A percentile compares a stretch with the other conserved stretches of the same genome.
Conservation (phyloP, 1,140 invertebrate species). For the Venturia canescens region DNA sequence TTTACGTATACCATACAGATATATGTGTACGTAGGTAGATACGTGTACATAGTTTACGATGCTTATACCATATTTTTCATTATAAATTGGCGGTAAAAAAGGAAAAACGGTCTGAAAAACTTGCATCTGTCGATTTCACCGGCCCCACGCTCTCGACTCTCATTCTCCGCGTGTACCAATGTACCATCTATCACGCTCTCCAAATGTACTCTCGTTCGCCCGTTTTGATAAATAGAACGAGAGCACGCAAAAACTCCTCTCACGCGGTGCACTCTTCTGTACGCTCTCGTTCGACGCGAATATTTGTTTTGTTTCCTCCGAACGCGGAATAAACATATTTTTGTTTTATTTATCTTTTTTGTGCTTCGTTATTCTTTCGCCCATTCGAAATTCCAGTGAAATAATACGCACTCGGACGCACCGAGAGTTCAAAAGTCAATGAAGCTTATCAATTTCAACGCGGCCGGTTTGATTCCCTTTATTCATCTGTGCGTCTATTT, state of each 20-base stretch:
- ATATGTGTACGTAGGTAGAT: background rate
- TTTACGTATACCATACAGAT: background rate
- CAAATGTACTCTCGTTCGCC: background rate
- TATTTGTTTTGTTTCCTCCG: background rate
- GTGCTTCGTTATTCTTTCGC: no score
- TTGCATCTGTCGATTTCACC: slow-evolving; percentile 8
- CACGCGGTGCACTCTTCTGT: background rate
- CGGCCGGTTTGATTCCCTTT: background rate
- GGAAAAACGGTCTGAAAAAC: background rate
- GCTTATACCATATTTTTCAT: slow-evolving; percentile 31
- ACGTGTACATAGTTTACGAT: background rate
- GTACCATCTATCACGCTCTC: background rate
- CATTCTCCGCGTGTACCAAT: background rate
- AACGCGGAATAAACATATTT: background rate
- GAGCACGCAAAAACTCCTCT: background rate
- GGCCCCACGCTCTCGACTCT: background rate
- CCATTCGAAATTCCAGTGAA: background rate
- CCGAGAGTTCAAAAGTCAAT: background rate
- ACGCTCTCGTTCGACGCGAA: background rate
- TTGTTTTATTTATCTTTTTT: no score
- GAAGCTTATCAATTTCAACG: background rate
- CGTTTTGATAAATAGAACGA: slow-evolving; percentile 11
- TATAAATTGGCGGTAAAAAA: slow-evolving; percentile 25
- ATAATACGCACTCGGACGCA: background rate
- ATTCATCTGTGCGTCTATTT: background rate